Base-by-base conservation (phyloP, 1,140 invertebrate genomes). In the Leptinotarsa lineolata region DNA sequence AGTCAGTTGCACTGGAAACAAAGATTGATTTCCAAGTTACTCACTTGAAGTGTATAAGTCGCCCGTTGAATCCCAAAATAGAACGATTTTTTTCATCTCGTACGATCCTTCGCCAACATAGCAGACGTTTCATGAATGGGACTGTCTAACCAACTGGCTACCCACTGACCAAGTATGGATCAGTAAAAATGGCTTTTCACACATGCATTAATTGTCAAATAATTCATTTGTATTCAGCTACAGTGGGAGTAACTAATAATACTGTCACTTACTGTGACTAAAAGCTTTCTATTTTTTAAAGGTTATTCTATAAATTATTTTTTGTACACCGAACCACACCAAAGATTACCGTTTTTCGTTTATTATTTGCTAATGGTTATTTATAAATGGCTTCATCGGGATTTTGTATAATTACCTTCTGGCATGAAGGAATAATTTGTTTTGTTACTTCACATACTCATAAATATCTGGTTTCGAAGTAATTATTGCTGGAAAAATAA, bases 401-500 rank as follows among this genome's bases (percentile, higher is more conserved):
- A 54, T 54, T 54, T 54, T n/a, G 15, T 54, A 8, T 54, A 54
- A 54, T 54, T 54, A 54, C 48, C 12, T 54, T 18, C 48, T 18
- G 48, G 2, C 16, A 4, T 54, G 15, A 54, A 54, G 48, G 15
- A 54, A 54, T 54, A 54, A 54, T 54, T 4, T 54, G 48, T 54
- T 54, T 54, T 54, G 48, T 54, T 54, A 54, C 48, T 54, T 54
- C 48, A 54, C 48, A 54, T 54, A 54, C 48, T 13, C 48, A 54
- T 54, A 54, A 54, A 54, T 64, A 30, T 22, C 61, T 64, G 61
- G 15, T 22, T 1, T 16, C 21, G 20, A 30, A 64, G 18, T 20
- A n/a, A 64, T 21, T 64, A 64, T 21, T 30, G 5, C 24, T 64
- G 20, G 24, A 30, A 64, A 64, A 64, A 64, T 30, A 64, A 64